A percentile compares a stretch with the other conserved stretches of the same genome.
Evolutionary conservation across 2,113 vertebrate species (phyloP).

Genomic region (Ophiodon elongatus): DNA sequence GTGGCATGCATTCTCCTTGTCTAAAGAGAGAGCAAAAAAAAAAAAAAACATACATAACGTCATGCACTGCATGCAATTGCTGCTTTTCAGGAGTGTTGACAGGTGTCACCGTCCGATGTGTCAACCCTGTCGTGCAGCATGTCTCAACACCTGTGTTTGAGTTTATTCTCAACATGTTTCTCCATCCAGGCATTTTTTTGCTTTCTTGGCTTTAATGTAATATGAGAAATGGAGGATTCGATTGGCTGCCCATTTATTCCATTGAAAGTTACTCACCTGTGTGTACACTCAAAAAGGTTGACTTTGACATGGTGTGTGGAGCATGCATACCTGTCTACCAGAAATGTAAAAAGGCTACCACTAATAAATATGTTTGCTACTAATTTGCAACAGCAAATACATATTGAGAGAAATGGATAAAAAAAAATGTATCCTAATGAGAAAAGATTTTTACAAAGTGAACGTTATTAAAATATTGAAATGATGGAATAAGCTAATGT

Average conservation of each 20-base stretch:
- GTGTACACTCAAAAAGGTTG: neutral
- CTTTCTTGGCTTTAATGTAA: neutral
- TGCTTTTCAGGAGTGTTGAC: neutral
- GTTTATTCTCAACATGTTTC: neutral
- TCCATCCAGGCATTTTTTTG: neutral
- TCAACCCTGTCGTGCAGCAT: neutral
- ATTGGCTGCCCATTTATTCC: neutral
- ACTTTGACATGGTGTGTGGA: neutral
- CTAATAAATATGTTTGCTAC: neutral
- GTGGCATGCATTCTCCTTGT: neutral
- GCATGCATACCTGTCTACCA: neutral
- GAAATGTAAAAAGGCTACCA: neutral
- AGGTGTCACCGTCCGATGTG: neutral
- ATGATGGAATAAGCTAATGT: neutral
- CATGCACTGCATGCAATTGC: neutral
- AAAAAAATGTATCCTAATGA: neutral
- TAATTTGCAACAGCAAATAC: neutral
- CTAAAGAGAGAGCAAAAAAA: neutral
- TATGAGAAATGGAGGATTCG: neutral
- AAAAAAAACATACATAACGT: neutral
- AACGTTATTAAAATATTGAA: neutral
- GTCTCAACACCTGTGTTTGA: neutral
- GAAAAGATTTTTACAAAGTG: neutral
- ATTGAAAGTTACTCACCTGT: neutral
- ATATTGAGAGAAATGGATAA: neutral